Percentiles rank a stretch among this genome's conserved stretches.
Evolutionary conservation across 1,140 invertebrate species (phyloP).

Genomic region (Drosophila arizonae): DNA sequence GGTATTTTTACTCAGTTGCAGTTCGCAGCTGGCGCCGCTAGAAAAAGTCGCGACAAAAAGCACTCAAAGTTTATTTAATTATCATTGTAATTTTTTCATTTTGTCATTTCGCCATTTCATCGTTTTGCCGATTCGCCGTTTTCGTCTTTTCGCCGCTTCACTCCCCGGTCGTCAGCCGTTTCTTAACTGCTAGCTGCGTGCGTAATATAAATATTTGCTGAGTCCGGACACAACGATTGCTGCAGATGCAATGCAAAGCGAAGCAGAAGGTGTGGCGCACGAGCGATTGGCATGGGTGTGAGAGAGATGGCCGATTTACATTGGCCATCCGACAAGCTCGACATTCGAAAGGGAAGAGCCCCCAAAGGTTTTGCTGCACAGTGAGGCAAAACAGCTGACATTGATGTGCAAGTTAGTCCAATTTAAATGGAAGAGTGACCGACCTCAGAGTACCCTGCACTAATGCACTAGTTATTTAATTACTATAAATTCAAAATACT

Average conservation of each 20-base stretch:
- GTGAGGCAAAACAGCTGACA: too few relatives aligned
- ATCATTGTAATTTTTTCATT: slow-evolving; percentile 59
- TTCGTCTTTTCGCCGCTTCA: background rate
- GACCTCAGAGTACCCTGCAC: too few relatives aligned
- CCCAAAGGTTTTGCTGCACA: too few relatives aligned
- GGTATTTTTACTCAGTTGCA: slow-evolving; percentile 14
- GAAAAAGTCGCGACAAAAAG: slow-evolving; percentile 57
- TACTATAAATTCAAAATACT: background rate
- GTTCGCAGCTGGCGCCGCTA: slow-evolving; percentile 28
- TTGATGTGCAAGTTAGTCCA: too few relatives aligned
- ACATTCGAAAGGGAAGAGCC: too few relatives aligned
- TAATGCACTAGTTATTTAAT: too few relatives aligned
- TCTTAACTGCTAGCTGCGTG: slow-evolving; percentile 14
- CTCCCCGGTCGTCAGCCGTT: background rate
- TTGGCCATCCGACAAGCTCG: too few relatives aligned
- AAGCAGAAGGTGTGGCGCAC: background rate
- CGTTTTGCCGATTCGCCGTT: background rate
- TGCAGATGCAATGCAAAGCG: background rate
- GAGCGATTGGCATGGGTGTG: background rate
- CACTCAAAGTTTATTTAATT: slow-evolving; percentile 74
- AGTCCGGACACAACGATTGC: background rate
- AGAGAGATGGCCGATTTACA: background rate
- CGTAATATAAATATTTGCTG: slow-evolving; percentile 38
- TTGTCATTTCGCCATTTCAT: slow-evolving; percentile 16
- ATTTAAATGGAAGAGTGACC: too few relatives aligned